Base-by-base conservation (phyloP, 2,888 invertebrate genomes). In the Spodoptera exigua region DNA sequence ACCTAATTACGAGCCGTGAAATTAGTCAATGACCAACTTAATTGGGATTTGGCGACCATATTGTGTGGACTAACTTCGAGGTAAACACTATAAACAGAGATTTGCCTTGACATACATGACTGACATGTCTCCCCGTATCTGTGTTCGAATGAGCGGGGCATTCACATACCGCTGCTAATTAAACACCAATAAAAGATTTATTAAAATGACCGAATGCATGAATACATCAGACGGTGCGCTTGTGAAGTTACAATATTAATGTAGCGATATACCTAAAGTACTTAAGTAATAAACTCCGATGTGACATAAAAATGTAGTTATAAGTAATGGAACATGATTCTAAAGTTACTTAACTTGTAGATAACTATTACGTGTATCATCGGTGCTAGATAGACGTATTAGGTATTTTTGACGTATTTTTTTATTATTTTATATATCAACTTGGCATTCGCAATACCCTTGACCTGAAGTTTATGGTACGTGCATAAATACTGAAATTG, bases 31-130 rank as follows among this genome's bases (percentile, higher is more conserved):
- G 77, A 78, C 78, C 78, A 57, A 63, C 62, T 86, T 87, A 87
- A 88, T 88, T 83, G 79, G 70, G 77, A 79, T 84, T 85, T 84
- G 80, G 83, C 80, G 82, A 84, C 80, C 76, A 80, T 81, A 79
- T 78, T 68, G 70, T 69, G 75, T 52, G 61, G 69, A 79, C 82
- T 79, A 74, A 36, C 49, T 54, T 45, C 69, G 72, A 58, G 45
- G 65, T 61, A 75, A 79, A 72, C 72, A 71, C 63, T 66, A 76
- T 81, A 83, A 84, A 84, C 80, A 78, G 68, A 77, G 68, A 81
- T 77, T 84, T 72, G 81, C 90, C 91, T 91, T 91, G 91, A 89
- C 91, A 89, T 79, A 79, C 82, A 87, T 87, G 78, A 74, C 91
- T 87, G 78, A 74, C 65, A 77, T 66, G 55, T 55, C 56, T 62